phyloP scores from a whole-genome alignment of 2,797 vertebrate species.

The Furcifer pardalis region DNA sequence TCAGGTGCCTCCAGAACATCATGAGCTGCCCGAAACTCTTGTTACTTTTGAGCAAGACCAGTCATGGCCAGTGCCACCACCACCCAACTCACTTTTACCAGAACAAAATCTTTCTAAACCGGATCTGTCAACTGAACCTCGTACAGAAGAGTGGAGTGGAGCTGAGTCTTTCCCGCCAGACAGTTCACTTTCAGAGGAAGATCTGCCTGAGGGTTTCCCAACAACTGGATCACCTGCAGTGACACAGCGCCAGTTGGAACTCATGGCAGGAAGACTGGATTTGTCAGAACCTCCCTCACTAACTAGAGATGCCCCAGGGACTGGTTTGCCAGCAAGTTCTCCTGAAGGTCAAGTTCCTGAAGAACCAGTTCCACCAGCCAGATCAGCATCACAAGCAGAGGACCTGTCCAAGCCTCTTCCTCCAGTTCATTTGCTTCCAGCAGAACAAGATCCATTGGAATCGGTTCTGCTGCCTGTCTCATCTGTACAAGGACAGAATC shows the following conservation, averaged over 20 bases:
- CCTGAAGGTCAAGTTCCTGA: not conserved
- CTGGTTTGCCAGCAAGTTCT: not conserved
- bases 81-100: not conserved
- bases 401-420: constrained; percentile 17
- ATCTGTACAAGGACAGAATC: not conserved
- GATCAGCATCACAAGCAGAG: not conserved
- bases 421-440: constrained; percentile 15
- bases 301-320: not conserved
- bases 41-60: not conserved
- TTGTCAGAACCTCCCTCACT: no score
- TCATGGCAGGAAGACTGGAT: no score
- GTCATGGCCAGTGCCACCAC: rapidly evolving
- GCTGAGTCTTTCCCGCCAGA: not conserved
- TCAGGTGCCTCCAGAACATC: not conserved
- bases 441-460: constrained; percentile 6
- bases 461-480: not conserved
- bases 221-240: not conserved
- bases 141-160: not conserved
- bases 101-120: not conserved
- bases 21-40: no score
- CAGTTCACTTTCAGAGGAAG: not conserved
- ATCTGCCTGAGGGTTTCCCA: not conserved
- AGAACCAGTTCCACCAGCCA: not conserved
- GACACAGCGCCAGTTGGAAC: not conserved
- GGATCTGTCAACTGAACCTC: not conserved